These are phyloP conservation scores for Drosophila leontia DNA, from an alignment of 1,140 invertebrate species.

Conservation along the genomic window DNA sequence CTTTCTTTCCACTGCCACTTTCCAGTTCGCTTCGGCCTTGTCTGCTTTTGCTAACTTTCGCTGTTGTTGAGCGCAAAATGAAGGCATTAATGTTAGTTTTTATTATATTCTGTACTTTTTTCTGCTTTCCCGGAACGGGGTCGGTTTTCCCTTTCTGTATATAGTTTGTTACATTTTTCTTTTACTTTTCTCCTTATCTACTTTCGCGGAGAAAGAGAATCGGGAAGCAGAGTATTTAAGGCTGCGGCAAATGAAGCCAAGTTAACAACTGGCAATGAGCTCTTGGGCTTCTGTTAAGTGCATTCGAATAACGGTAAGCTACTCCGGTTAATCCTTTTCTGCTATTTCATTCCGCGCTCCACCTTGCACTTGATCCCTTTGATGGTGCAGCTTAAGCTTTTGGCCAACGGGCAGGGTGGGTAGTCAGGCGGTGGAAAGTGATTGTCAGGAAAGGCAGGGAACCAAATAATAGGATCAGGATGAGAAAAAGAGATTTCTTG, in stretches of 20 bases:
- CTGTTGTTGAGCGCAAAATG: slow-evolving; percentile 66
- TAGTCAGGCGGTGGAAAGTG: background rate
- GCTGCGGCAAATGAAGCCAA: slow-evolving; percentile 52
- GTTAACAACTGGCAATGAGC: slow-evolving; percentile 52
- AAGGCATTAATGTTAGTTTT: slow-evolving; percentile 82
- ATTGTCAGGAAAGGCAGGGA: background rate
- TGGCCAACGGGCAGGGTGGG: background rate
- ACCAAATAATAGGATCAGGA: slow-evolving; percentile 1
- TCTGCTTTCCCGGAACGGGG: slow-evolving; percentile 19
- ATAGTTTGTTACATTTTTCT: background rate
- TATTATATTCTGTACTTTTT: slow-evolving; percentile 43
- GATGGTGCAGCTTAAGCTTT: slow-evolving; percentile 21
- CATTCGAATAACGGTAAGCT: slow-evolving; percentile 39
- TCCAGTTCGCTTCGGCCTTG: slow-evolving; percentile 31
- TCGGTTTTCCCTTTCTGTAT: slow-evolving; percentile 57
- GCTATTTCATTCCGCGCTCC: slow-evolving; percentile 3
- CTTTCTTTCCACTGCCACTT: slow-evolving; percentile 42
- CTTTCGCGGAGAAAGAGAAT: slow-evolving; percentile 4
- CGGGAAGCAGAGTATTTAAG: slow-evolving; percentile 62
- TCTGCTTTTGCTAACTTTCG: slow-evolving; percentile 59
- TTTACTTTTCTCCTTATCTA: background rate
- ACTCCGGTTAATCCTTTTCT: slow-evolving; percentile 36
- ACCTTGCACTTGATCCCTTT: slow-evolving; percentile 21
- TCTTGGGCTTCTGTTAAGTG: slow-evolving; percentile 26
- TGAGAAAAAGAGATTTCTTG: background rate